These are phyloP conservation scores for Poeciliopsis infans DNA, from an alignment of 2,797 vertebrate genomes.

Conservation along the genomic window DNA sequence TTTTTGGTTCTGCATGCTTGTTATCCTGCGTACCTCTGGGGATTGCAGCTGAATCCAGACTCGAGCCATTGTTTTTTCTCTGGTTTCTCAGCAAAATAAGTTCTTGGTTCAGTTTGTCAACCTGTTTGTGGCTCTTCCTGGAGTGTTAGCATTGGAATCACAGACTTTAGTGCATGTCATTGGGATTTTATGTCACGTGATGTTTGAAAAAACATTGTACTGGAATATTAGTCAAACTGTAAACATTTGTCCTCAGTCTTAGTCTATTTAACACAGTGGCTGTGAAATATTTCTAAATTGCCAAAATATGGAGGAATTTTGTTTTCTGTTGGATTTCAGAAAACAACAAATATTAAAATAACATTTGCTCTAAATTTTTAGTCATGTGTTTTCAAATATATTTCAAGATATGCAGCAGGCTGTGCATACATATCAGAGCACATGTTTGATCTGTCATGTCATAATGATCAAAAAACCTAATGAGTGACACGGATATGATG, in stretches of 20 bases:
- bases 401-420: conserved; percentile 60
- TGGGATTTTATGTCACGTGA: not conserved
- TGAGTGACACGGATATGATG: conserved; percentile 75
- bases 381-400: conserved; percentile 38
- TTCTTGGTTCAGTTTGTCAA: not conserved
- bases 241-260: not conserved
- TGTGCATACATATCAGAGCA: conserved; percentile 50
- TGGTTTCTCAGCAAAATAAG: not conserved
- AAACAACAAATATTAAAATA: conserved; percentile 4
- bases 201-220: not conserved
- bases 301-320: not conserved
- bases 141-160: not conserved
- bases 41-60: not conserved
- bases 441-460: conserved; percentile 68
- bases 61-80: not conserved
- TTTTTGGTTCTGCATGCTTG: not conserved
- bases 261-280: not conserved
- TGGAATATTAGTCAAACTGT: not conserved
- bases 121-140: not conserved
- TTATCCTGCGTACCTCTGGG: not conserved
- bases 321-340: conserved; percentile 1
- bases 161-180: not conserved
- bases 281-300: not conserved
- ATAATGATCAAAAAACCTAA: conserved; percentile 73
- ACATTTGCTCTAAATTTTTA: conserved; percentile 24